These are phyloP conservation scores for Anarhynchus alexandrinus DNA, from an alignment of 2,113 vertebrate species.

Conservation along the genomic window DNA sequence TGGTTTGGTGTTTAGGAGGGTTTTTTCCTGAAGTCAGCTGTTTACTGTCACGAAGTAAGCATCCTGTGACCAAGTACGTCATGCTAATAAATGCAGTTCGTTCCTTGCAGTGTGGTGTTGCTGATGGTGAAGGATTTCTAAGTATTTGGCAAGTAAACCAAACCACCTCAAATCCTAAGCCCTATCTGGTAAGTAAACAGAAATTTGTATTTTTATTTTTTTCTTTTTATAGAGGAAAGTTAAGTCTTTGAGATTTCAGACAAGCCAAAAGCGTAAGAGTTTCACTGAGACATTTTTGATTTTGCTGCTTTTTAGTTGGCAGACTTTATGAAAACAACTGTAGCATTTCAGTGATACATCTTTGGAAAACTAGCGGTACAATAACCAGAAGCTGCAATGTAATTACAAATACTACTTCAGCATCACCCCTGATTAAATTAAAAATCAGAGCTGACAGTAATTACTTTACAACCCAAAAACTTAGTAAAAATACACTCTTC, in stretches of 20 bases:
- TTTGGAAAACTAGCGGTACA: neutral
- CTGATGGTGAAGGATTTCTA: conserved; percentile 95
- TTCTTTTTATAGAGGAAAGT: neutral
- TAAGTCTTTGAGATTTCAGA: neutral
- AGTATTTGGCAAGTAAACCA: conserved; percentile 99
- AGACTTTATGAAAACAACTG: neutral
- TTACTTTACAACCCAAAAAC: neutral
- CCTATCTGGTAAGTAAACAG: conserved; percentile 87
- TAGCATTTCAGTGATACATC: neutral
- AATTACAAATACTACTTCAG: neutral
- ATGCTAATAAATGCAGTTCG: neutral
- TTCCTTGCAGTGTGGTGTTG: conserved; percentile 89
- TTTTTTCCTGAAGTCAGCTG: neutral
- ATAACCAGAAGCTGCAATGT: neutral
- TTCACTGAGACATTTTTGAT: neutral
- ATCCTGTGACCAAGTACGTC: neutral
- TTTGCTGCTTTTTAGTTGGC: neutral
- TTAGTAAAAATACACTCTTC: neutral
- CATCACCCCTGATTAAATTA: neutral
- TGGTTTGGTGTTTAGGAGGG: neutral
- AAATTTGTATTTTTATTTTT: neutral
- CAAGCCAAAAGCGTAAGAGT: neutral
- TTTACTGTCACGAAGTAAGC: neutral
- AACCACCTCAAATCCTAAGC: conserved; percentile 92
- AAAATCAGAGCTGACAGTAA: neutral